These are phyloP conservation scores for Dasyurus viverrinus DNA, from an alignment of 2,113 vertebrate genomes.

Conservation along the genomic window DNA sequence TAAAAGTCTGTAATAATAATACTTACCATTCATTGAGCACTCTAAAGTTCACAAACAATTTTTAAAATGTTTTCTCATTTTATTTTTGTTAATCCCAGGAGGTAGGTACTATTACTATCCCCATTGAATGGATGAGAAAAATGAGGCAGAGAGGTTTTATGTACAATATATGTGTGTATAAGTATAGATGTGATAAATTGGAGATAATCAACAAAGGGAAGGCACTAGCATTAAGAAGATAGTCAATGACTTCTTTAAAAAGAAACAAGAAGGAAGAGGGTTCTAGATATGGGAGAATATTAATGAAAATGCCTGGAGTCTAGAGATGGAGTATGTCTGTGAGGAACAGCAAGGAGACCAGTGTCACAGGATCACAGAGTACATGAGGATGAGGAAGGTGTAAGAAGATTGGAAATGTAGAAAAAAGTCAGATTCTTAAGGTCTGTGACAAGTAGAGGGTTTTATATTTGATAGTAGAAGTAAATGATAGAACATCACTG, in stretches of 20 bases:
- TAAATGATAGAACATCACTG: background rate
- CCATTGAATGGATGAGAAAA: background rate
- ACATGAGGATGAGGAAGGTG: background rate
- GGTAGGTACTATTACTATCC: background rate
- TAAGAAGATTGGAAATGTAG: background rate
- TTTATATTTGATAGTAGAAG: background rate
- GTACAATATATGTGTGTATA: background rate
- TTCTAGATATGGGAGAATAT: background rate
- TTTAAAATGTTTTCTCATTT: background rate
- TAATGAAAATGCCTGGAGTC: background rate
- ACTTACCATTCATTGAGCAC: background rate
- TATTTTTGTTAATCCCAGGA: background rate
- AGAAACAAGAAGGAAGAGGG: background rate
- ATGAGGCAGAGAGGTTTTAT: background rate
- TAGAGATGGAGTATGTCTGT: background rate
- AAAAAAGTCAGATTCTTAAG: background rate
- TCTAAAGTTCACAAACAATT: background rate
- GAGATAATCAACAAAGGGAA: background rate
- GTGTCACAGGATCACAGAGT: background rate
- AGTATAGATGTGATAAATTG: background rate
- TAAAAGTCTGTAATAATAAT: background rate
- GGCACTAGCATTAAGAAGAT: background rate
- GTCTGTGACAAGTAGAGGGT: background rate
- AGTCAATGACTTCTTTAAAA: background rate
- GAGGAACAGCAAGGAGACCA: background rate